Percentiles rank a stretch among this genome's conserved stretches.
Evolutionary conservation across 2,888 invertebrate genomes (phyloP).

Genomic region (Eurois occulta): DNA sequence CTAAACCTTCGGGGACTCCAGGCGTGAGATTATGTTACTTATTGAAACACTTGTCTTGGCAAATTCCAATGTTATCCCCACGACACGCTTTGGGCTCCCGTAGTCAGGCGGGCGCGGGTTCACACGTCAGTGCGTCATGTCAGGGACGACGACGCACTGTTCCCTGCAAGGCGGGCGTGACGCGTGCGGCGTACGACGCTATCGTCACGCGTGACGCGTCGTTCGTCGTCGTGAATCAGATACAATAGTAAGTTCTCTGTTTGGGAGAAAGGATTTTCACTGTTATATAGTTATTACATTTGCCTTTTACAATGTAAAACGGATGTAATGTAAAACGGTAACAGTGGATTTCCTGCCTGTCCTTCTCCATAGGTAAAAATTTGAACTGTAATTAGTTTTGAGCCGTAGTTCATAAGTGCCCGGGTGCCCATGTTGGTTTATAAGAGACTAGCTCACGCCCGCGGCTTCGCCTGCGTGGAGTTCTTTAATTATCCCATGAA

Average conservation of each 20-base stretch:
- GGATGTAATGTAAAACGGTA: too few relatives aligned
- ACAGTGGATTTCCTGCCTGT: neutral
- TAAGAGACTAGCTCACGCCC: neutral
- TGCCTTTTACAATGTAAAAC: too few relatives aligned
- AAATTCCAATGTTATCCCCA: neutral
- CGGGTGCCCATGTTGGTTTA: neutral
- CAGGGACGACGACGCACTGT: conserved; percentile 19
- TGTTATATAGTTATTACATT: neutral
- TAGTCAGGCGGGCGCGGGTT: neutral
- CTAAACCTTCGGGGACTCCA: neutral
- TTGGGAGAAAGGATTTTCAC: neutral
- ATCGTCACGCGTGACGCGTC: neutral
- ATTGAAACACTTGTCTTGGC: conserved; percentile 1
- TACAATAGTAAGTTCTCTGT: neutral
- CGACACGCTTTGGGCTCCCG: neutral
- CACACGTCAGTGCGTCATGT: conserved; percentile 38
- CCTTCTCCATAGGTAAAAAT: neutral
- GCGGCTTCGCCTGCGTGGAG: too few relatives aligned
- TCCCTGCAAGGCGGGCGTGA: neutral
- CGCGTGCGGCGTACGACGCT: conserved; percentile 1
- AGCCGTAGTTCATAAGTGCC: neutral
- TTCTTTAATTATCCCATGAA: too few relatives aligned
- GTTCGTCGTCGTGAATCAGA: neutral
- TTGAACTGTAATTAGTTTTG: neutral
- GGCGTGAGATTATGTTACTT: neutral